Conservation (phyloP, 2,797 vertebrate genomes). For the Cryptoblepharus egeriae region DNA sequence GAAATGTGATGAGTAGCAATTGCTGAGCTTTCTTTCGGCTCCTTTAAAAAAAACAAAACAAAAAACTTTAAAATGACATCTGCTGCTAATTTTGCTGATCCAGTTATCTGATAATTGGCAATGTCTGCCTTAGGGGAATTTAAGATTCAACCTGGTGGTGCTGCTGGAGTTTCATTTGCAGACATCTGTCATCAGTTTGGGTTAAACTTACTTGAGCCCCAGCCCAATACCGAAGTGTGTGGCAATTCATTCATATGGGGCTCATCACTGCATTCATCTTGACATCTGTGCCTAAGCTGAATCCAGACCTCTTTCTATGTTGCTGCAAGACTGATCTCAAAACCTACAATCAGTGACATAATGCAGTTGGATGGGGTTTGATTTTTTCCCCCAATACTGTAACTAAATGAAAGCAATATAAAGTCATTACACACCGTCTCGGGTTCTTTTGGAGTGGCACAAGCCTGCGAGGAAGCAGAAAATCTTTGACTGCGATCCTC, state of each 20-base stretch:
- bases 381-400: background rate
- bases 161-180: background rate
- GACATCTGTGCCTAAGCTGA: background rate
- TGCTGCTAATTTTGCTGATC: conserved; percentile 27
- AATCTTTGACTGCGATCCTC: no score
- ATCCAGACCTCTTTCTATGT: background rate
- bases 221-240: background rate
- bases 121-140: background rate
- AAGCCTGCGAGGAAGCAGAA: background rate
- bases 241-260: background rate
- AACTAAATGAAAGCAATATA: background rate
- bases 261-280: background rate
- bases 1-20: background rate
- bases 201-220: background rate
- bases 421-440: background rate
- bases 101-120: conserved; percentile 10
- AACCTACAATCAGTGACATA: background rate
- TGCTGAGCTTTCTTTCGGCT: conserved; percentile 7
- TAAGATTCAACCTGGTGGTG: background rate
- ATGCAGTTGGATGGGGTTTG: background rate
- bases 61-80: conserved; percentile 37
- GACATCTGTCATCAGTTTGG: background rate
- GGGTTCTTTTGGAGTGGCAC: background rate
- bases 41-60: no score
- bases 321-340: background rate